Evolutionary conservation across 2,888 invertebrate species (phyloP).

Genomic region (Epinotia ramella): DNA sequence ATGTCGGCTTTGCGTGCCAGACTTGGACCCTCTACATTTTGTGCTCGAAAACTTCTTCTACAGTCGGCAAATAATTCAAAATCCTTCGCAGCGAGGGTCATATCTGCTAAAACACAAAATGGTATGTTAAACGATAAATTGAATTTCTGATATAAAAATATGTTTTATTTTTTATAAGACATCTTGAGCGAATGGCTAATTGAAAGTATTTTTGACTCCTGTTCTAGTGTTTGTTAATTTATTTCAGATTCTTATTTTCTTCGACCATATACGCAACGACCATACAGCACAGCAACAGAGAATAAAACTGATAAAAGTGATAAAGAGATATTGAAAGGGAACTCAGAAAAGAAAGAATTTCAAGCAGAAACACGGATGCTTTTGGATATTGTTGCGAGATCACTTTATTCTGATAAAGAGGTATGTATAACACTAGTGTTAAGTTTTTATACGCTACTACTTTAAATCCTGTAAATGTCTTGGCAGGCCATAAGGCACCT

Average conservation of each 20-base stretch:
- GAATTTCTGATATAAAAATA: too few species aligned
- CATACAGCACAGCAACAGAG: conserved; percentile 65
- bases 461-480: not conserved
- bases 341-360: conserved; percentile 93
- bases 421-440: conserved; percentile 70
- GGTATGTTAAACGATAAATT: conserved; percentile 48
- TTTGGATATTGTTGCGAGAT: conserved; percentile 98
- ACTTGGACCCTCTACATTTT: conserved; percentile 58
- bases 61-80: conserved; percentile 60
- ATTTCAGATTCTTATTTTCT: conserved; percentile 25
- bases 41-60: conserved; percentile 65
- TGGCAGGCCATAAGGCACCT: too few species aligned
- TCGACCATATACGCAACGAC: conserved; percentile 49
- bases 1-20: conserved; percentile 73
- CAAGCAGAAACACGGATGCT: conserved; percentile 98
- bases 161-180: not conserved
- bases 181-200: not conserved
- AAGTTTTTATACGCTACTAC: not conserved
- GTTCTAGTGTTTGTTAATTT: not conserved
- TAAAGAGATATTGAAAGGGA: conserved; percentile 81
- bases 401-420: conserved; percentile 98
- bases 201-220: not conserved
- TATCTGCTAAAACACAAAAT: conserved; percentile 49
- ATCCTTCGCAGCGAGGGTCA: conserved; percentile 53
- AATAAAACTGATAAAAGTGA: conserved; percentile 55